phyloP scores from a whole-genome alignment of 2,888 invertebrate species.

The Nymphalis urticae region DNA sequence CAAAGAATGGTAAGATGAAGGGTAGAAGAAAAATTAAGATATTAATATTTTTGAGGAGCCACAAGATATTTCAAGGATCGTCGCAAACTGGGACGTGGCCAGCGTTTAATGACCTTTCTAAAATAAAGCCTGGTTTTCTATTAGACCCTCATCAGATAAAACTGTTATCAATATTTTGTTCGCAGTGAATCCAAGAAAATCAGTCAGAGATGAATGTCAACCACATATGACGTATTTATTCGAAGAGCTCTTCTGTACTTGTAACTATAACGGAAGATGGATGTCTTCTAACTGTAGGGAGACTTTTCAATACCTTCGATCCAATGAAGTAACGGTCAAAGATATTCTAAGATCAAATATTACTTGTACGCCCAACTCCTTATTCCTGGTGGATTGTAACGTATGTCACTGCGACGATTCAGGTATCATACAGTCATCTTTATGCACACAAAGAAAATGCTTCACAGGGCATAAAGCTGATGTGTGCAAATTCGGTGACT shows the following conservation, averaged over 20 bases:
- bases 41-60: not conserved
- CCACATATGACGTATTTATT: conserved; percentile 46
- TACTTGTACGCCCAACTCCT: conserved; percentile 45
- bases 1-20: conserved; percentile 37
- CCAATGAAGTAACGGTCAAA: conserved; percentile 29
- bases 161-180: conserved; percentile 11
- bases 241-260: conserved; percentile 50
- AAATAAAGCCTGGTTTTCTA: not conserved
- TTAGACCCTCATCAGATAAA: not conserved
- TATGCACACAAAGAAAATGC: conserved; percentile 55
- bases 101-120: not conserved
- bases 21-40: not conserved
- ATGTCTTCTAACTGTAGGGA: conserved; percentile 49
- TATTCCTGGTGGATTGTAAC: conserved; percentile 57
- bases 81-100: too few relatives aligned
- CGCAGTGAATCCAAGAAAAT: conserved; percentile 26
- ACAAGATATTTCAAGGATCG: too few relatives aligned
- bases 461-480: conserved; percentile 47
- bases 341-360: conserved; percentile 43
- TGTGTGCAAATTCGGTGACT: conserved; percentile 51
- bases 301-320: conserved; percentile 44
- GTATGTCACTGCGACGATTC: conserved; percentile 51
- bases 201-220: conserved; percentile 31
- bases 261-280: conserved; percentile 53
- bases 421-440: conserved; percentile 42